Evolutionary conservation across 2,113 vertebrate species (phyloP).

Genomic region (Odontesthes bonariensis): DNA sequence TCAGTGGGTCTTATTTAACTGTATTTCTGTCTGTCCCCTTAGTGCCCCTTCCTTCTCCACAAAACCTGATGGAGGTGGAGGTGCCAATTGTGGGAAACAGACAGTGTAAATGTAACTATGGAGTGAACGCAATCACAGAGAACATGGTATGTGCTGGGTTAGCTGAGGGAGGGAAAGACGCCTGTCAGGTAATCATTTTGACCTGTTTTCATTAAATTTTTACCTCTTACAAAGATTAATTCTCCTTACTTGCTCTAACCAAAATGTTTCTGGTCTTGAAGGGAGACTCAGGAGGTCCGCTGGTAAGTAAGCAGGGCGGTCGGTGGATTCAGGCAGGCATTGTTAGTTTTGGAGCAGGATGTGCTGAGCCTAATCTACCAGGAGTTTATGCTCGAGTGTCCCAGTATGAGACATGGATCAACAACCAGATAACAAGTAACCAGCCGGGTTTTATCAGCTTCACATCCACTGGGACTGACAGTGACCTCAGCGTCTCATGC

Average conservation of each 20-base stretch:
- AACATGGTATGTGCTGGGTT: slow-evolving; percentile 87
- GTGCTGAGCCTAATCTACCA: slow-evolving; percentile 59
- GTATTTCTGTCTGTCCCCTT: neutral
- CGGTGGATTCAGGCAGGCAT: slow-evolving; percentile 85
- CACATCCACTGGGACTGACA: slow-evolving; percentile 59
- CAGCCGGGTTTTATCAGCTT: slow-evolving; percentile 45
- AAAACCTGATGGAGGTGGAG: slow-evolving; percentile 72
- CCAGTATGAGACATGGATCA: slow-evolving; percentile 64
- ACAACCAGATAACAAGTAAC: neutral
- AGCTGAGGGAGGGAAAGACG: slow-evolving; percentile 75
- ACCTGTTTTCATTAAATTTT: neutral
- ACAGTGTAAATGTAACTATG: slow-evolving; percentile 58
- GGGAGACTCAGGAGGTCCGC: slow-evolving; percentile 90
- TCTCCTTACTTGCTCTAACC: no score
- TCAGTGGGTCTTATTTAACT: no score
- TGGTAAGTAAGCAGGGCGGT: slow-evolving; percentile 78
- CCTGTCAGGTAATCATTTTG: slow-evolving; percentile 68
- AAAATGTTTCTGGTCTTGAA: slow-evolving; percentile 47
- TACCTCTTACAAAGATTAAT: neutral
- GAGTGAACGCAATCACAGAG: slow-evolving; percentile 41
- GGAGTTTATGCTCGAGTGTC: slow-evolving; percentile 73
- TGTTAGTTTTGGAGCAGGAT: slow-evolving; percentile 88
- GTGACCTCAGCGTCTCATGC: slow-evolving; percentile 60
- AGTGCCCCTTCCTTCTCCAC: slow-evolving; percentile 27
- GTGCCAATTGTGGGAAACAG: slow-evolving; percentile 74